Base-by-base conservation (phyloP, 2,797 vertebrate species). In the Sarcophilus harrisii region DNA sequence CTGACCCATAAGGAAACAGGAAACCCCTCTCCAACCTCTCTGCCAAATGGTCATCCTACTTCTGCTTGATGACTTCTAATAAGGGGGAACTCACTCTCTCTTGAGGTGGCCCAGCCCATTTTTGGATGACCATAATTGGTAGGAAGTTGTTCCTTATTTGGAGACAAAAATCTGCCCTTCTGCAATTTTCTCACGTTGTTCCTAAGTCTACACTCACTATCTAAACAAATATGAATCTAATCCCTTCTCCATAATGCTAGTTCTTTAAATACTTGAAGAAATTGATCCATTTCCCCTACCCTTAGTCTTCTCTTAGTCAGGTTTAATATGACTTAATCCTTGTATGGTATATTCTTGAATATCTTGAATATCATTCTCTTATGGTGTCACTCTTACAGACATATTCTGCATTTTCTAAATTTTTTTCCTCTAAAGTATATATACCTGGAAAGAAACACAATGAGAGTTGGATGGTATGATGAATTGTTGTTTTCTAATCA, bases 271-370 rank as follows among this genome's bases (percentile, higher is more conserved):
- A 87, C 24, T n/a, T 73, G 62, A 73, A 38, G 32, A 38, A n/a
- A n/a, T 38, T 87, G 73, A 87, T 45, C 32, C 0, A 18, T 0
- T 1, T 21, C 6, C 38, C 38, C 0, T 21, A 0, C 1, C 2
- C 38, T 87, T 49, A 87, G 16, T 87, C 38, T 87, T 87, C 38
- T 49, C 10, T 49, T 24, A 21, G 24, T 38, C 21, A 45, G 38
- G 1, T 49, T 87, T 49, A 87, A 11, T 45, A 45, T 87, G 38
- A 49, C 38, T 87, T 0, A 1, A 27, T 87, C 9, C 73, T 49
- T 87, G 21, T 11, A 45, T 4, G 11, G 21, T 49, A 49, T 45
- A 28, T 87, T 49, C 38, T 49, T 87, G 73, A 87, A 45, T 87
- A 21, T n/a, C n/a, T n/a, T n/a, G n/a, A n/a, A n/a, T n/a, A n/a